Base-by-base conservation (phyloP, 2,113 vertebrate species). In the Camelus dromedarius region DNA sequence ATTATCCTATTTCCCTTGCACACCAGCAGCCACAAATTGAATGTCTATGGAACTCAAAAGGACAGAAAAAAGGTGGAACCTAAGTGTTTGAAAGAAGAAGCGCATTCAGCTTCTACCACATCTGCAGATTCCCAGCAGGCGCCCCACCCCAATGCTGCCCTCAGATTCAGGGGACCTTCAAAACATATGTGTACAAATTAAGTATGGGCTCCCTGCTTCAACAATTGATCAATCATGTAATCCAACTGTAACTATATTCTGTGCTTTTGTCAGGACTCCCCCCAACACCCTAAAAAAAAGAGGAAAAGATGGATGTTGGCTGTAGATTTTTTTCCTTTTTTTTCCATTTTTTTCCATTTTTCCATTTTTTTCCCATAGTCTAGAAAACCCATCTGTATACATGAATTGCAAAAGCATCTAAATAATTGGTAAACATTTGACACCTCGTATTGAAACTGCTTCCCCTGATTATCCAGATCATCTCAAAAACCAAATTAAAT, bases 401-500 rank as follows among this genome's bases (percentile, higher is more conserved):
- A 56, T 46, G 82, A 93, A 26, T 67, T 76, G 13, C 35, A 67
- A 77, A 76, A 84, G 93, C 48, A 58, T 58, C 35, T 90, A 56
- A 54, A 38, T 77, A 93, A 67, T 35, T 85, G 20, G 70, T 95
- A 52, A 89, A 10, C 26, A 67, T 42, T 52, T 70, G n/a, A 38
- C 35, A 30, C 48, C 8, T 81, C 30, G 0, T 87, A 26, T 58
- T 93, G 46, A 81, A 89, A 89, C 42, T 75, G 38, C 13, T 70
- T 94, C 66, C 48, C 30, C 32, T 54, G 30, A 76, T 93, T 76
- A 91, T 73, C 35, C 83, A 89, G 54, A 69, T 82, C 4, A 46
- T 67, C 82, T 96, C 73, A 95, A 64, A 97, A 93, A 28, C 14
- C 12, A 50, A 48, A 64, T 83, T 38, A 66, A 72, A 26, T 46